Conservation (phyloP, 1,140 invertebrate genomes). For the Yoshiicerus persimilis region DNA sequence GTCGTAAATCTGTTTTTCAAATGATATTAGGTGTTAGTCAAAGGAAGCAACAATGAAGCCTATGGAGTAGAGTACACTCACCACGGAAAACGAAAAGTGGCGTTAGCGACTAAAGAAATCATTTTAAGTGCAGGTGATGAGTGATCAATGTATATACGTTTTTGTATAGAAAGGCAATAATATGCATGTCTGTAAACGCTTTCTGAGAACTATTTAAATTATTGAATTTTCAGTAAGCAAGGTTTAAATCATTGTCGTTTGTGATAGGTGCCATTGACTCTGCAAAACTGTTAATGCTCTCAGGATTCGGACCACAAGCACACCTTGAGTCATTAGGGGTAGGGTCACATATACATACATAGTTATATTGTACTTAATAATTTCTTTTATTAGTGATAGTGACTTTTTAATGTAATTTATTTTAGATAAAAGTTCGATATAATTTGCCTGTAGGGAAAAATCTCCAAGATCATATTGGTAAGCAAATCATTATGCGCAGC, state of each 20-base stretch:
- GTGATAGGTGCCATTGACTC: neutral
- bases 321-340: conserved; percentile 2
- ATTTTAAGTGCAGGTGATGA: conserved; percentile 43
- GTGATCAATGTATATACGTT: too few relatives aligned
- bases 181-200: too few relatives aligned
- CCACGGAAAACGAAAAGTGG: conserved; percentile 41
- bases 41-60: conserved; percentile 48
- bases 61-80: conserved; percentile 47
- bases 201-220: neutral
- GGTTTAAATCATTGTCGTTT: neutral
- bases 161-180: too few relatives aligned
- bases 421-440: conserved; percentile 41
- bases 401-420: neutral
- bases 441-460: conserved; percentile 47
- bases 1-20: too few relatives aligned
- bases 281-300: neutral
- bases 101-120: conserved; percentile 48
- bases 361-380: neutral
- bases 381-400: neutral
- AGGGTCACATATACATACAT: neutral
- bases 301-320: neutral
- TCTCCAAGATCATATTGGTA: conserved; percentile 44
- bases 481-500: too few relatives aligned
- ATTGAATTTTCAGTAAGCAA: neutral
- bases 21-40: conserved; percentile 37